These are phyloP conservation scores for Cheirogaleus major DNA, from an alignment of 2,797 vertebrate species.

Conservation along the genomic window DNA sequence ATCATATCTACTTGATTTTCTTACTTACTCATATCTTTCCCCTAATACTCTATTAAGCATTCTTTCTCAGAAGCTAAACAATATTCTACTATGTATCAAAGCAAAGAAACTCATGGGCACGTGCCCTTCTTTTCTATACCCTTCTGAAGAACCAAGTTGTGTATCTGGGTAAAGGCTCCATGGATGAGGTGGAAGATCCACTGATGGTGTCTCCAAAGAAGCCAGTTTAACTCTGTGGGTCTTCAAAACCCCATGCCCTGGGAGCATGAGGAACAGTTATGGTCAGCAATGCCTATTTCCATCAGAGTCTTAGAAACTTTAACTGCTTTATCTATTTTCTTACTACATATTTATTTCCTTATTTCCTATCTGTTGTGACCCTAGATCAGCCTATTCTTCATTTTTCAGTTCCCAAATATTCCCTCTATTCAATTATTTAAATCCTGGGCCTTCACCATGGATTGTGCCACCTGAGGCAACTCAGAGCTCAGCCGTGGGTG, in stretches of 20 bases:
- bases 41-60: neutral
- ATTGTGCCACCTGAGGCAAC: neutral
- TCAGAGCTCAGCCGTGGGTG: accelerated
- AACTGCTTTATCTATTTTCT: neutral
- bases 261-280: neutral
- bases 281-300: neutral
- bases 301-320: neutral
- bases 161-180: neutral
- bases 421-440: neutral
- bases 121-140: neutral
- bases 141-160: neutral
- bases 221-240: accelerated
- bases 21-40: neutral
- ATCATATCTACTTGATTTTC: neutral
- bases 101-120: neutral
- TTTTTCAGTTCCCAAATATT: neutral
- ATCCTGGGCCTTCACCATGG: neutral
- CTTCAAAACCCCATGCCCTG: no score
- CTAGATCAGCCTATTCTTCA: neutral
- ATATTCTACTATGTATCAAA: neutral
- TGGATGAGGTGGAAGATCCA: neutral
- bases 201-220: accelerated
- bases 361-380: neutral
- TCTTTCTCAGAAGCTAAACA: neutral
- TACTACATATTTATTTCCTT: neutral